A percentile compares a stretch with the other conserved stretches of the same genome.
These are phyloP conservation scores for Drosophila macrospina DNA, from an alignment of 2,888 invertebrate species.

Conservation along the genomic window DNA sequence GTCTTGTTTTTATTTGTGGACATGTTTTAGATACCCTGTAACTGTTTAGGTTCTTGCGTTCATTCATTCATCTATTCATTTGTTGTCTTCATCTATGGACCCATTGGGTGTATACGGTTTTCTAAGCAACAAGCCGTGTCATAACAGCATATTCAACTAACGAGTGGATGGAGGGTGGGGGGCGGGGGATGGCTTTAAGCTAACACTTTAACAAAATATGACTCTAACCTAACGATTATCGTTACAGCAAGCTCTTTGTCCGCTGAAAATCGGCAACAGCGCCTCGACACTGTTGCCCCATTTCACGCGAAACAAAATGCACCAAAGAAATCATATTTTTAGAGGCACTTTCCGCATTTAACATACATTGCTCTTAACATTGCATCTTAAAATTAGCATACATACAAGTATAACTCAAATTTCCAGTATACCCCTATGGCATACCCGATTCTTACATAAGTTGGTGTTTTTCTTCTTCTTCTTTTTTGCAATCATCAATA, in stretches of 20 bases:
- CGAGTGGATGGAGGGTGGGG: not conserved
- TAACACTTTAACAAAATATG: slow-evolving; percentile 60
- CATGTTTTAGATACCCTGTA: slow-evolving; percentile 51
- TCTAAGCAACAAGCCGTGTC: slow-evolving; percentile 26
- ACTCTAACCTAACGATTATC: slow-evolving; percentile 34
- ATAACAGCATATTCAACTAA: slow-evolving; percentile 36
- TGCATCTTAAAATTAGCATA: not conserved
- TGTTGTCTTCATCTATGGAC: slow-evolving; percentile 5
- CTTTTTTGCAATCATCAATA: not conserved
- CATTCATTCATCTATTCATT: not conserved
- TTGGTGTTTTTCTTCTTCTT: not conserved
- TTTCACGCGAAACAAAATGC: slow-evolving; percentile 1
- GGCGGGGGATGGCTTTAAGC: slow-evolving; percentile 57
- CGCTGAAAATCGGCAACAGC: slow-evolving; percentile 36
- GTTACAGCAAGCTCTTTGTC: slow-evolving; percentile 13
- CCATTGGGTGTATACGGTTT: slow-evolving; percentile 1
- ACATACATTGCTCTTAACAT: slow-evolving; percentile 30
- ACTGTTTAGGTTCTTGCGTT: slow-evolving; percentile 22
- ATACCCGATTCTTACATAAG: slow-evolving; percentile 2
- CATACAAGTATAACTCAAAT: not conserved
- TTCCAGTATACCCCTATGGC: not conserved
- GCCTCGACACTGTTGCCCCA: slow-evolving; percentile 16
- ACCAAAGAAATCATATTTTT: slow-evolving; percentile 12
- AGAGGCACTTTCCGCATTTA: slow-evolving; percentile 63
- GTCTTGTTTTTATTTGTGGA: slow-evolving; percentile 23